Evolutionary conservation across 2,888 invertebrate genomes (phyloP).

Genomic region (Axea sp.): DNA sequence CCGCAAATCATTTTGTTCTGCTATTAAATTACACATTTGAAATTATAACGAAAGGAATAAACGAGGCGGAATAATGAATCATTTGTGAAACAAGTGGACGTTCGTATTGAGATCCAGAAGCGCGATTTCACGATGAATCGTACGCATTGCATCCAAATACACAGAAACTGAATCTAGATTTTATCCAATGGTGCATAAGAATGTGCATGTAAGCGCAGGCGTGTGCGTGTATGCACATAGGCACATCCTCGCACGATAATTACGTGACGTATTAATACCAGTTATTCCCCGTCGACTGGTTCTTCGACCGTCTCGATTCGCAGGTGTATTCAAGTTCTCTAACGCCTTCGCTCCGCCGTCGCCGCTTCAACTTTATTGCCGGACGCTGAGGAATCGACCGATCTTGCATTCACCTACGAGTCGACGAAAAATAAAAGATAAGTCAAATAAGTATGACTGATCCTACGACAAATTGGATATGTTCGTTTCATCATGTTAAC

Average conservation of each 20-base stretch:
- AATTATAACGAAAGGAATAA: constrained; percentile 37
- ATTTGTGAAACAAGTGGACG: constrained; percentile 51
- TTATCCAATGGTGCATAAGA: constrained; percentile 57
- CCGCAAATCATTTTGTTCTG: constrained; percentile 21
- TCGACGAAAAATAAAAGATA: constrained; percentile 21
- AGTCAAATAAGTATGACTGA: constrained; percentile 1
- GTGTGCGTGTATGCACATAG: constrained; percentile 63
- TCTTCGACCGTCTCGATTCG: constrained; percentile 71
- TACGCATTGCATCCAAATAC: constrained; percentile 35
- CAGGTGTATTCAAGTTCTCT: constrained; percentile 73
- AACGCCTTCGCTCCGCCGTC: constrained; percentile 64
- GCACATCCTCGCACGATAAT: constrained; percentile 72
- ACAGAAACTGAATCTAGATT: constrained; percentile 60
- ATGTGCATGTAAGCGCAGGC: constrained; percentile 9
- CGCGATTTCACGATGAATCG: constrained; percentile 36
- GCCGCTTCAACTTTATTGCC: constrained; percentile 60
- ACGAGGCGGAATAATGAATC: constrained; percentile 44
- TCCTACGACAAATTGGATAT: constrained; percentile 26
- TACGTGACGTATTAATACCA: constrained; percentile 78
- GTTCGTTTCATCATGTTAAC: too few species aligned
- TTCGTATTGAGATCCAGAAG: constrained; percentile 20
- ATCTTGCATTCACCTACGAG: constrained; percentile 32
- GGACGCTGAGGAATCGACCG: constrained; percentile 55
- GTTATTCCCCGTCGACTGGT: constrained; percentile 76
- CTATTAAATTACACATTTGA: constrained; percentile 26